Evolutionary conservation across 2,113 vertebrate genomes (phyloP), one percentile per base, ranked within the genome.

Genomic region (Prinia subflava): DNA sequence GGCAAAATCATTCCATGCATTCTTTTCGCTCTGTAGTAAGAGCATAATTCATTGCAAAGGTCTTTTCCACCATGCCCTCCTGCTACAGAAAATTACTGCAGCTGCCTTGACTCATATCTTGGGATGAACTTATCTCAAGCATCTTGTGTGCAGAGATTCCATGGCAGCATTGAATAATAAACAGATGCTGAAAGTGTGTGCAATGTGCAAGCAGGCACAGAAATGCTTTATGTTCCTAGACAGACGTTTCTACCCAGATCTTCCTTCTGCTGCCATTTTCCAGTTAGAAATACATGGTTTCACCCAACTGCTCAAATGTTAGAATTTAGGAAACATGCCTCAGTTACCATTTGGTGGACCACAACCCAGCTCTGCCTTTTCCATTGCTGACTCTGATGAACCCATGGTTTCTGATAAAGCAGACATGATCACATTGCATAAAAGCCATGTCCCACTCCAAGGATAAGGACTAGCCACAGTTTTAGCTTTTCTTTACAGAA

Each of bases 91-190:
- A 71, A 63, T 56, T 31, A 57, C 47, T 28, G 44, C 91, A 73
- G 62, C 69, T 92, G 87, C 59, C 31, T 65, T 88, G 78, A 83
- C 89, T 92, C 76, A 44, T 53, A 87, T 65, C 92, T 96, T 64
- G 85, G 47, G 92, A 83, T 93, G 76, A 86, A 31, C n/a, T 96
- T 95, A 90, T 86, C 90, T 83, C 79, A 50, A 91, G 30, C 47
- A 90, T 83, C 81, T 90, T 31, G 44, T 83, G 18, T 47, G 52
- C 49, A 80, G 63, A 59, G 73, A 95, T 73, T 96, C 92, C 92
- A 87, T 88, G 78, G 82, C 79, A 94, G 90, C 71, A 64, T 0
- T 22, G 71, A 94, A 91, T 41, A 80, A 92, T 47, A 94, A 93
- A 95, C 71, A 95, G 70, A 79, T 52, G 42, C 83, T 15, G 8